Base-by-base conservation (phyloP, 1,140 invertebrate genomes). In the Elysia chlorotica region DNA sequence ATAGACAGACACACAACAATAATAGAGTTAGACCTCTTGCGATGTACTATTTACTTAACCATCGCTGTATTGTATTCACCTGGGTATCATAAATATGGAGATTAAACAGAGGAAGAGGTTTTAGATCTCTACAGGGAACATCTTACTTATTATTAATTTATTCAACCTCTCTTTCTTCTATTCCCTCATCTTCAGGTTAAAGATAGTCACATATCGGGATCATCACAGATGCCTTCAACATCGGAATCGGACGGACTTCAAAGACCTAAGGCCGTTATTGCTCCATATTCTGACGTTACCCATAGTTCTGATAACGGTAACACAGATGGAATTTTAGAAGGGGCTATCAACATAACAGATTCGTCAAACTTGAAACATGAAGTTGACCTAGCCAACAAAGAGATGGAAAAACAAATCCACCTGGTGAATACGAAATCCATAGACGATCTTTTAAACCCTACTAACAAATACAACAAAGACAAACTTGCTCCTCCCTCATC, bases 381-480 rank as follows among this genome's bases (percentile, higher is more conserved):
- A 54, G 65, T 53, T 2, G 48, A 1, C 14, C 6, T 30, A 54
- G 65, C 41, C 28, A 67, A 67, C 28, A n/a, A 35, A 1, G 31
- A 56, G 36, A 70, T 70, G 67, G n/a, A 59, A 14, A 59, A 4
- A n/a, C 4, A 2, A 17, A 59, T 59, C n/a, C 31, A 70, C 14
- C 67, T 59, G 54, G 37, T 59, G 2, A 70, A 59, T 17, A 70
- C 53, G 41, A 48, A n/a, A 30, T 67, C 65, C 59, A 70, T 70
- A 23, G 21, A 1, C 28, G 67, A 70, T 59, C 56, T 70, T 23
- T 38, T 70, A n/a, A 62, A 33, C 19, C 19, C 62, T 6, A 65
- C 19, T 19, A 35, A 17, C 25, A 17, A 65, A 14, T 17, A 14
- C 19, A 14, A 6, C 28, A n/a, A 30, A 5, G 35, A 59, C 41